Evolutionary conservation across 2,797 vertebrate genomes (phyloP), one percentile per base, ranked within the genome.

Genomic region (Tarsius wallacei): DNA sequence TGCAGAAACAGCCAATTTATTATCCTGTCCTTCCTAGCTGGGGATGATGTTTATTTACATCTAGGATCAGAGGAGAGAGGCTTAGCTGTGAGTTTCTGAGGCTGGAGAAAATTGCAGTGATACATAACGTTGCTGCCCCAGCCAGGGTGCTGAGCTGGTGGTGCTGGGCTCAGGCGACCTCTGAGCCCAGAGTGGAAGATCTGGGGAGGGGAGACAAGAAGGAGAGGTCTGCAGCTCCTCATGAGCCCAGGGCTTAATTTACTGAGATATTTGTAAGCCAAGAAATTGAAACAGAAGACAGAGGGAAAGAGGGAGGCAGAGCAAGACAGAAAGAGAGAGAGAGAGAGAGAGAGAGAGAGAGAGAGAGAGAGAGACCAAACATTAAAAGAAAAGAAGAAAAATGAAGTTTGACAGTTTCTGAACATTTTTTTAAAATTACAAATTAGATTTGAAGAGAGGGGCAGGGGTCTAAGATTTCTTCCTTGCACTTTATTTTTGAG

Each of bases 391-490:
- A 33, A 47, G 59, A 36, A 10, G 49, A 42, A 36, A 7, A 83
- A 70, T 47, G 17, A 55, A 53, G 13, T 0, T 17, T 0, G 10
- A n/a, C 2, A 13, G 0, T 74, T 82, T 59, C n/a, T 61, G 53
- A 66, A 51, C 47, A 55, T 19, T 87, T 81, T 94, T 80, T 10
- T 0, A 82, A 92, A 94, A 33, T 49, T 24, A 90, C 76, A 80
- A n/a, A 57, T 57, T 26, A 21, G 81, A 55, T 57, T 33, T 88
- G 85, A 57, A 93, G 36, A 73, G 47, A 59, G 4, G 21, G 24
- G 13, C 15, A 61, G 22, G 24, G 4, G 4, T n/a, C 64, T 89
- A 22, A 47, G 15, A 8, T 78, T 36, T 61, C 53, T 57, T 88
- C 66, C 53, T 2, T 15, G 36, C 1, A 6, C 31, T 28, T 42